Conservation (phyloP, 2,113 vertebrate genomes). For the Pteropus alecto region DNA sequence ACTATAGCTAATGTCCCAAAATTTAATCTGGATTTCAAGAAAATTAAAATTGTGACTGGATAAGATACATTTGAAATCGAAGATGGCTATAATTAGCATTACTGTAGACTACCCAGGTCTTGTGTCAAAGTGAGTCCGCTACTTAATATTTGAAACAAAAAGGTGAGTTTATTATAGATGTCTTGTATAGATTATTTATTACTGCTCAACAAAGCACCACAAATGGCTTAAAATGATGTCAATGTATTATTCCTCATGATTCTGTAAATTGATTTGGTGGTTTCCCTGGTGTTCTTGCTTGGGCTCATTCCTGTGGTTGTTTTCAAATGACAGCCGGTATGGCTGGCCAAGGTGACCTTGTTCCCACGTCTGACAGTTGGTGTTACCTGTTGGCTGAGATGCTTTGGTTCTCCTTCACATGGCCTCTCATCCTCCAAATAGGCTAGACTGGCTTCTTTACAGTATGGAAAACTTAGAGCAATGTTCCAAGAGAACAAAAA, state of each 20-base stretch:
- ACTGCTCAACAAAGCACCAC: neutral
- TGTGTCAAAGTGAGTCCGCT: neutral
- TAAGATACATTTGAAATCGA: neutral
- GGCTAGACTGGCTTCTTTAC: neutral
- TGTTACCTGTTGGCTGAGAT: neutral
- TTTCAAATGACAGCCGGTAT: neutral
- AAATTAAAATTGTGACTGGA: neutral
- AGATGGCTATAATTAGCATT: neutral
- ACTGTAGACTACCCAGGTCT: neutral
- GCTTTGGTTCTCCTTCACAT: neutral
- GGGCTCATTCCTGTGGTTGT: neutral
- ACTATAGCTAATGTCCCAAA: slow-evolving; percentile 2
- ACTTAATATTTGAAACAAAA: slow-evolving; percentile 20
- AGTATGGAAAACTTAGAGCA: neutral
- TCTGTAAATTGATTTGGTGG: neutral
- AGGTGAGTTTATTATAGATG: neutral
- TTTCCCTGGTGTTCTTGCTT: slow-evolving; percentile 13
- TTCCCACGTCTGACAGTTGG: neutral
- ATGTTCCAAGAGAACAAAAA: neutral
- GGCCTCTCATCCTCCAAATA: neutral
- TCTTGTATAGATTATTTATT: neutral
- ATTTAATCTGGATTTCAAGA: neutral
- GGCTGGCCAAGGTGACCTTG: neutral
- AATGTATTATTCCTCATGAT: slow-evolving; percentile 6
- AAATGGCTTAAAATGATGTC: neutral